Evolutionary conservation across 2,113 vertebrate species (phyloP), one percentile per base, ranked within the genome.

Genomic region (Vicugna pacos): DNA sequence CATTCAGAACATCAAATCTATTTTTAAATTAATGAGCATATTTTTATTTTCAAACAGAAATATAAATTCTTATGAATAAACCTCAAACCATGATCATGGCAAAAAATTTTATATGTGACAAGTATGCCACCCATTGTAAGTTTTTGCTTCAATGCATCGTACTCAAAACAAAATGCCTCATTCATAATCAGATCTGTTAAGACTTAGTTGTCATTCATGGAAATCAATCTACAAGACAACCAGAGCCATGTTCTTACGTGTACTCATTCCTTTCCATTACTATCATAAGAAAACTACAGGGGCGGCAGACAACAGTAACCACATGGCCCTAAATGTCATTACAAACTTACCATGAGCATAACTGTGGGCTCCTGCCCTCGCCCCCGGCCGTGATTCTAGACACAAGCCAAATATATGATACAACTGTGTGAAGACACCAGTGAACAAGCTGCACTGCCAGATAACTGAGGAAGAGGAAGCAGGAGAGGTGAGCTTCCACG

Each of bases 11-110:
- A 89, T 48, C 54, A 35, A 54, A 80, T 91, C 82, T 67, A 90
- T 58, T 95, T 81, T 65, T 95, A 97, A 69, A 79, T 58, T 67
- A 93, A 56, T 76, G 32, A 85, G 26, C 64, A 62, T 60, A 24
- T 69, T 30, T 4, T 48, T 93, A 75, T 94, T 73, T 48, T 50
- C 11, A 80, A 89, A 85, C 20, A 87, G 26, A 77, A 84, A 89
- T 48, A 80, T 50, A 89, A 92, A 92, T 28, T 84, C 54, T 67
- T 30, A 73, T 15, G 15, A 82, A 30, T 89, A 95, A 93, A 79
- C 26, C 2, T 76, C 56, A 93, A 88, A 89, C 24, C 90, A 62
- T 20, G 26, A 89, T 85, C 42, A 91, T 76, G 38, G 12, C 56
- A 81, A 72, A 90, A 38, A 15, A 52, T 70, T 52, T 91, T 52